Evolutionary conservation across 2,113 vertebrate species (phyloP).

Genomic region (Egretta garzetta): DNA sequence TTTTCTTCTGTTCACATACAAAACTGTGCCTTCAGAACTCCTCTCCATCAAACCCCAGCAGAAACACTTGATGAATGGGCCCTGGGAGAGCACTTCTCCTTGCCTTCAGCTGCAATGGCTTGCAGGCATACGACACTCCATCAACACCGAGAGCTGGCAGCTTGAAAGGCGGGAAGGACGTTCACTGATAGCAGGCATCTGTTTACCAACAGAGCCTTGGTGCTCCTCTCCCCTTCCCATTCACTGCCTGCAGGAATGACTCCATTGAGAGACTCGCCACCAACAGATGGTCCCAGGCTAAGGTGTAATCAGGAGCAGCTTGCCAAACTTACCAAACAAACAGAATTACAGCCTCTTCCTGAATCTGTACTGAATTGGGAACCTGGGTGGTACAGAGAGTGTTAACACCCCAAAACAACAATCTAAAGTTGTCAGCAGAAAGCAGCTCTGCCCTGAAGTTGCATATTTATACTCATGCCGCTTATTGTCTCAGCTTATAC

Average conservation of each 20-base stretch:
- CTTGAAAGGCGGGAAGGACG: slow-evolving; percentile 63
- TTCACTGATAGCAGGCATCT: slow-evolving; percentile 67
- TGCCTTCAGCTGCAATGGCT: slow-evolving; percentile 64
- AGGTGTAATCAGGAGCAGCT: slow-evolving; percentile 78
- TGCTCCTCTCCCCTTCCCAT: slow-evolving; percentile 53
- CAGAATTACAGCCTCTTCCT: slow-evolving; percentile 71
- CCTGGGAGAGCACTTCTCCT: slow-evolving; percentile 71
- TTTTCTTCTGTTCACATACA: slow-evolving; percentile 8
- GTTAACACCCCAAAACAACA: not conserved
- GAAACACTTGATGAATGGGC: slow-evolving; percentile 69
- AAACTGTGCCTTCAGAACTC: slow-evolving; percentile 61
- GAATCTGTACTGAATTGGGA: slow-evolving; percentile 63
- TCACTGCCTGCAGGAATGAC: slow-evolving; percentile 68
- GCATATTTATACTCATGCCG: not conserved
- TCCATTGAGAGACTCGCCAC: slow-evolving; percentile 62
- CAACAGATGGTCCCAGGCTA: slow-evolving; percentile 77
- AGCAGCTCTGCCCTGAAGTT: not conserved
- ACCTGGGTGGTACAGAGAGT: slow-evolving; percentile 42
- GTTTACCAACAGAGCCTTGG: slow-evolving; percentile 66
- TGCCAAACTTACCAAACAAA: slow-evolving; percentile 80
- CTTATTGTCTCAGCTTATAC: not conserved
- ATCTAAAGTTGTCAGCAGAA: not conserved
- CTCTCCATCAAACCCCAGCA: slow-evolving; percentile 57
- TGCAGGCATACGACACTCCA: slow-evolving; percentile 68
- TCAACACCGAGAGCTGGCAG: slow-evolving; percentile 67